Conservation (phyloP, 2,888 invertebrate genomes). For the Dascillus cervinus region DNA sequence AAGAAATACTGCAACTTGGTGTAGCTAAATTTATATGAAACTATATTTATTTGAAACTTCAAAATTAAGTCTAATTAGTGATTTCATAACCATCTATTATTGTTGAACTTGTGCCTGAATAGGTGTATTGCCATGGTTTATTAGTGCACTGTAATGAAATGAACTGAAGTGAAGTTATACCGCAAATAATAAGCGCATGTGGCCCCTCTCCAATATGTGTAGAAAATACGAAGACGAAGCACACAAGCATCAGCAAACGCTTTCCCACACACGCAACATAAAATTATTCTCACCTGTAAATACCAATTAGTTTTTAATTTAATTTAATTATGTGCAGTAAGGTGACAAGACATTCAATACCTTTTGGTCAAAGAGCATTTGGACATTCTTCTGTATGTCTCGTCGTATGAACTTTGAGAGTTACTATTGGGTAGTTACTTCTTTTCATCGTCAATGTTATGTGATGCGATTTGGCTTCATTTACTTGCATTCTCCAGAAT, state of each 20-base stretch:
- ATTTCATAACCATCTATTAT: not conserved
- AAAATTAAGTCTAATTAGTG: not conserved
- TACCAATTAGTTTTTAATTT: not conserved
- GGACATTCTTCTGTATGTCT: slow-evolving; percentile 32
- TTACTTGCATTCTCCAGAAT: too few relatives aligned
- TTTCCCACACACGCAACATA: slow-evolving; percentile 19
- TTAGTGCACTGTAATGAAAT: slow-evolving; percentile 21
- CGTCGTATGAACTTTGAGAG: slow-evolving; percentile 31
- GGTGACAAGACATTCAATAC: slow-evolving; percentile 33
- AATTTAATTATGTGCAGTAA: slow-evolving; percentile 30
- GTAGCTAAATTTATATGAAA: too few relatives aligned
- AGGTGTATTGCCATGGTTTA: slow-evolving; percentile 20
- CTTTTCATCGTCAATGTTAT: too few relatives aligned
- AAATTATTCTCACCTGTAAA: slow-evolving; percentile 24
- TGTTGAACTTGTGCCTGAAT: slow-evolving; percentile 2
- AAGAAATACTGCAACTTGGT: too few relatives aligned
- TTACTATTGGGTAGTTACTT: too few relatives aligned
- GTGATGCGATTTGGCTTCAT: too few relatives aligned
- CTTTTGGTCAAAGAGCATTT: slow-evolving; percentile 28
- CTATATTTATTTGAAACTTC: not conserved
- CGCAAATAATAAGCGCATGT: slow-evolving; percentile 14
- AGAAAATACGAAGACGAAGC: slow-evolving; percentile 19
- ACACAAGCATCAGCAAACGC: slow-evolving; percentile 20
- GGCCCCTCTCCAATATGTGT: slow-evolving; percentile 19
- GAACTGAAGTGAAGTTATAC: slow-evolving; percentile 15